A percentile compares a stretch with the other conserved stretches of the same genome.
These are phyloP conservation scores for Hylaea fasciaria DNA, from an alignment of 2,888 invertebrate species.

Conservation along the genomic window DNA sequence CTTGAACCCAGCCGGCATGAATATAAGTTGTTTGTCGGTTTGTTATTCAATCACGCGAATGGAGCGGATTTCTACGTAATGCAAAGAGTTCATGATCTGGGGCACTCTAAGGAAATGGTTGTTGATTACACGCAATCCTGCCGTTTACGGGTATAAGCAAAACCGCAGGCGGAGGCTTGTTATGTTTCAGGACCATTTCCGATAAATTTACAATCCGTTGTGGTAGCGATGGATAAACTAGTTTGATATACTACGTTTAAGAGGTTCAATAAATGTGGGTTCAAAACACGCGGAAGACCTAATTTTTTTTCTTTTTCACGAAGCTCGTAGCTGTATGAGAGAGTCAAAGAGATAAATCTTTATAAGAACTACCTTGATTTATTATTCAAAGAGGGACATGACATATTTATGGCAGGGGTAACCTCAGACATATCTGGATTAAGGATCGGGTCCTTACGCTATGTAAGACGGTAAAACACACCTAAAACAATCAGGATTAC, in stretches of 20 bases:
- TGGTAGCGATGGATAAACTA: no score
- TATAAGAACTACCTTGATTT: constrained; percentile 32
- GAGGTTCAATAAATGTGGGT: no score
- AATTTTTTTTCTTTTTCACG: background rate
- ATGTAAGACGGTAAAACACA: constrained; percentile 4
- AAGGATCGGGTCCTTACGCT: constrained; percentile 12
- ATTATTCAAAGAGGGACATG: constrained; percentile 43
- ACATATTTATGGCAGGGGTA: constrained; percentile 40
- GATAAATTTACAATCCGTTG: no score
- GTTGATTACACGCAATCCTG: constrained; percentile 21
- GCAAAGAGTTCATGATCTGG: constrained; percentile 15
- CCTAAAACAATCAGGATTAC: background rate
- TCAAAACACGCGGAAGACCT: background rate
- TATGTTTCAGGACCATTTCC: background rate
- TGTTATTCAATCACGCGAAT: constrained; percentile 25
- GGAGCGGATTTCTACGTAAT: constrained; percentile 10
- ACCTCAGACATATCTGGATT: constrained; percentile 38
- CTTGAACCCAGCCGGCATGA: background rate
- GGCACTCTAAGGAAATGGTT: constrained; percentile 10
- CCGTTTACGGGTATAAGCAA: constrained; percentile 1
- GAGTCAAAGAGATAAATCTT: constrained; percentile 16
- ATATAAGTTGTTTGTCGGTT: constrained; percentile 14
- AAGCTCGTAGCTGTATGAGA: background rate
- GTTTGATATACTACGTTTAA: no score
- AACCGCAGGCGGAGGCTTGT: background rate